Evolutionary conservation across 2,113 vertebrate species (phyloP).

Genomic region (Sinosuthora webbiana): DNA sequence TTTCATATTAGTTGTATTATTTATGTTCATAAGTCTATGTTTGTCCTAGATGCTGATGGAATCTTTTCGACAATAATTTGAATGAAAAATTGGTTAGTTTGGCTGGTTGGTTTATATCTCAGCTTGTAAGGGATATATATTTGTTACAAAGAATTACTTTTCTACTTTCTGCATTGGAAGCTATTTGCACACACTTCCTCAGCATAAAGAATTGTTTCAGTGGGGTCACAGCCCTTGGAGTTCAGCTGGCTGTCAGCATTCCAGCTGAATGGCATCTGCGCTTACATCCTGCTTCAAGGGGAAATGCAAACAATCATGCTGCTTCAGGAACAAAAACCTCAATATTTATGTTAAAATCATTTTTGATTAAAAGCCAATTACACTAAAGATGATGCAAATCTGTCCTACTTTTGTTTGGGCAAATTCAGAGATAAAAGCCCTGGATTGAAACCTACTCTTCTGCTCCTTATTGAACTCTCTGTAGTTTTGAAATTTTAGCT

Average conservation of each 20-base stretch:
- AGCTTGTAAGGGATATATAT: not conserved
- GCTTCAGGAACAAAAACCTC: conserved; percentile 56
- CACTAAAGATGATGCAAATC: conserved; percentile 64
- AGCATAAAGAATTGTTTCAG: conserved; percentile 58
- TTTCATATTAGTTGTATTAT: not conserved
- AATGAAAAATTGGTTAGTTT: not conserved
- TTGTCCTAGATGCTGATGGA: not conserved
- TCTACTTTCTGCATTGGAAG: conserved; percentile 17
- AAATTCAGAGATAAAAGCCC: conserved; percentile 41
- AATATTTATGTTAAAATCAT: conserved; percentile 69
- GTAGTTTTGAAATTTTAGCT: conserved; percentile 10
- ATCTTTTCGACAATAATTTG: not conserved
- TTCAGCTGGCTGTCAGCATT: conserved; percentile 57
- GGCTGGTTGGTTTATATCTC: not conserved
- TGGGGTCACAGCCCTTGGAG: conserved; percentile 8
- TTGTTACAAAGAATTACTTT: not conserved
- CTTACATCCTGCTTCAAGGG: conserved; percentile 63
- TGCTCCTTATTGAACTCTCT: not conserved
- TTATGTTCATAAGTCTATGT: not conserved
- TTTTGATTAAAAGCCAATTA: conserved; percentile 64
- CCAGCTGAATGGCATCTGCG: conserved; percentile 55
- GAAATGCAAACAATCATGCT: conserved; percentile 50
- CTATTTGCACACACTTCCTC: conserved; percentile 45
- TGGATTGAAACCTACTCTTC: not conserved
- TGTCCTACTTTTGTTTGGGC: conserved; percentile 15